Percentiles rank a stretch among this genome's conserved stretches.
These are phyloP conservation scores for Erannis defoliaria DNA, from an alignment of 2,888 invertebrate genomes.

Conservation along the genomic window DNA sequence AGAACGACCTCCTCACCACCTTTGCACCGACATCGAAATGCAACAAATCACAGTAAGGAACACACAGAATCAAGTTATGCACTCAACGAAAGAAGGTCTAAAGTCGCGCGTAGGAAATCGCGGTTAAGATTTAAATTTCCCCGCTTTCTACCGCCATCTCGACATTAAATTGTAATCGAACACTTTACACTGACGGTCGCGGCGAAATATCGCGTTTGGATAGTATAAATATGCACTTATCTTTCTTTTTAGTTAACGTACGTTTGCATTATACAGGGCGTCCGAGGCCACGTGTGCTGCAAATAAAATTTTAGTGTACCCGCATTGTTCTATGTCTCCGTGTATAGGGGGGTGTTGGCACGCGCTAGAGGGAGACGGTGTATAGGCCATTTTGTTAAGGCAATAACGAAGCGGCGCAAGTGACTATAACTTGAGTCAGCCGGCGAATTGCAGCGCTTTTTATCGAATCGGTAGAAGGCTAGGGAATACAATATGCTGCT, in stretches of 20 bases:
- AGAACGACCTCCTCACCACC: slow-evolving; percentile 67
- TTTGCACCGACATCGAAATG: slow-evolving; percentile 48
- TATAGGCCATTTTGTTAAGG: slow-evolving; percentile 71
- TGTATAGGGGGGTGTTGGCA: slow-evolving; percentile 53
- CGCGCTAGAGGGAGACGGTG: slow-evolving; percentile 62
- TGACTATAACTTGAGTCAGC: slow-evolving; percentile 70
- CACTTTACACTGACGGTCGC: slow-evolving; percentile 82
- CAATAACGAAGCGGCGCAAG: slow-evolving; percentile 72
- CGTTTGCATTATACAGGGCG: slow-evolving; percentile 81
- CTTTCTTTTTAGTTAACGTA: slow-evolving; percentile 85
- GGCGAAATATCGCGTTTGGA: slow-evolving; percentile 80
- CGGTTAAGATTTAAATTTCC: slow-evolving; percentile 73
- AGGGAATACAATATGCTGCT: slow-evolving; percentile 58
- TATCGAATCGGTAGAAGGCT: slow-evolving; percentile 59
- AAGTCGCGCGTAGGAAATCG: slow-evolving; percentile 40
- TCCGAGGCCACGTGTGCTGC: slow-evolving; percentile 78
- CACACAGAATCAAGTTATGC: slow-evolving; percentile 43
- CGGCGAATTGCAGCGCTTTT: slow-evolving; percentile 68
- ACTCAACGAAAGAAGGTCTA: slow-evolving; percentile 44
- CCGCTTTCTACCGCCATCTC: slow-evolving; percentile 68
- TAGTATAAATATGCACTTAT: slow-evolving; percentile 86
- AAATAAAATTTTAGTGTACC: slow-evolving; percentile 84
- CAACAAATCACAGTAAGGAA: slow-evolving; percentile 31
- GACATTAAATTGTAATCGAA: slow-evolving; percentile 87
- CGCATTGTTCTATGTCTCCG: slow-evolving; percentile 71